Evolutionary conservation across 2,888 invertebrate genomes (phyloP), one percentile per base, ranked within the genome.

Genomic region (Troilus luridus): DNA sequence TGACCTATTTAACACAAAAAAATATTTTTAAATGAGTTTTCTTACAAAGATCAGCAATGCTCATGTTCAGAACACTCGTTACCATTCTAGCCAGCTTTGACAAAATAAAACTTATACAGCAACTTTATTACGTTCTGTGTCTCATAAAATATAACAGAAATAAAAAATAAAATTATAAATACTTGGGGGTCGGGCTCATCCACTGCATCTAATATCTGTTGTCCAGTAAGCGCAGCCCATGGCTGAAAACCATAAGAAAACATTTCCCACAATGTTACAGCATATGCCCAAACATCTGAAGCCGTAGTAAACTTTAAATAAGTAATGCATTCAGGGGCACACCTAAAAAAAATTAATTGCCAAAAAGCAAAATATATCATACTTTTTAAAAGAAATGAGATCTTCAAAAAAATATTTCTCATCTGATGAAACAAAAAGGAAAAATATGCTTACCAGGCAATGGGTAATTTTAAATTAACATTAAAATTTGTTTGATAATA

Each of bases 231-330:
- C 0, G 98, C 98, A 0, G 98, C 98, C 99, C 99, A 99, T 0
- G 99, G 99, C 94, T 99, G 99, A 94, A 98, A 98, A 0, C 99
- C 99, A 94, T 99, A 99, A 0, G 98, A 98, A 94, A 99, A 99
- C 98, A 99, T 98, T 94, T 99, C 99, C 99, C 99, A 99, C 0
- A 99, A 95, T n/a, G 99, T 98, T 0, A 99, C 98, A 7, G 98
- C 99, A 94, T 97, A 99, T 0, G 99, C 98, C 99, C 99, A 99
- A 0, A 99, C 98, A 94, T 99, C 99, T 91, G 98, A 98, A 11
- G 99, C 97, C 12, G 98, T 98, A 1, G 99, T 99, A 94, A 99
- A 99, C 91, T 98, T 96, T 92, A 99, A 95, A 94, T 98, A 99
- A 93, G 98, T 97, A 93, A 99, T 99, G 94, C 98, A 98, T 94